Conservation (phyloP, 2,797 vertebrate genomes). For the Brachyrhaphis roseni region DNA sequence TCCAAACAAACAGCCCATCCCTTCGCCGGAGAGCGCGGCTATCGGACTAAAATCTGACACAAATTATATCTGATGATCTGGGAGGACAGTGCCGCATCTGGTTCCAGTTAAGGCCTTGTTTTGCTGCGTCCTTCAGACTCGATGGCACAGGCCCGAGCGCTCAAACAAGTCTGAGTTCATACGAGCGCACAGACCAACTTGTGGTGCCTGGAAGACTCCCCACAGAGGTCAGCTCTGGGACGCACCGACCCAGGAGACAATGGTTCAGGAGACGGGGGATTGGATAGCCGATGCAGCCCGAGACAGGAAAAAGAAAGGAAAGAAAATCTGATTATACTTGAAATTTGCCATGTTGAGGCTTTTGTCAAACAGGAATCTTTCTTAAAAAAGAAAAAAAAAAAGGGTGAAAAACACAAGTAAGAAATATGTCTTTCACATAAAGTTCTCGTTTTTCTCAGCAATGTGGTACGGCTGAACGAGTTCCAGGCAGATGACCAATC, state of each 20-base stretch:
- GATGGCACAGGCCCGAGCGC: constrained; percentile 68
- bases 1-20: constrained; percentile 44
- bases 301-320: constrained; percentile 40
- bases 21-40: constrained; percentile 48
- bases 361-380: constrained; percentile 31
- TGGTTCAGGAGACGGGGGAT: constrained; percentile 50
- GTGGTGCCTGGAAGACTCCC: constrained; percentile 77
- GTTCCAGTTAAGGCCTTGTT: constrained; percentile 72
- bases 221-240: constrained; percentile 68
- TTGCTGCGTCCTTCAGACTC: constrained; percentile 73
- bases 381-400: constrained; percentile 3
- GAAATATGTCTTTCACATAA: constrained; percentile 28
- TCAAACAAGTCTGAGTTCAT: constrained; percentile 66
- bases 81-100: constrained; percentile 76
- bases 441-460: constrained; percentile 37
- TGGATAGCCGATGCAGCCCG: constrained; percentile 40
- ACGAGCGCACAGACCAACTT: constrained; percentile 66
- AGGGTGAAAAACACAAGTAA: constrained; percentile 26
- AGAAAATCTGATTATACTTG: constrained; percentile 18
- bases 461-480: constrained; percentile 54
- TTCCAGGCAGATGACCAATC: constrained; percentile 38
- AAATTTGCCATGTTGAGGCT: constrained; percentile 32
- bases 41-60: constrained; percentile 70
- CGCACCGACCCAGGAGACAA: constrained; percentile 69
- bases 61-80: constrained; percentile 66